These are phyloP conservation scores for Ennomos fuscantarius DNA, from an alignment of 2,888 invertebrate species.

Conservation along the genomic window DNA sequence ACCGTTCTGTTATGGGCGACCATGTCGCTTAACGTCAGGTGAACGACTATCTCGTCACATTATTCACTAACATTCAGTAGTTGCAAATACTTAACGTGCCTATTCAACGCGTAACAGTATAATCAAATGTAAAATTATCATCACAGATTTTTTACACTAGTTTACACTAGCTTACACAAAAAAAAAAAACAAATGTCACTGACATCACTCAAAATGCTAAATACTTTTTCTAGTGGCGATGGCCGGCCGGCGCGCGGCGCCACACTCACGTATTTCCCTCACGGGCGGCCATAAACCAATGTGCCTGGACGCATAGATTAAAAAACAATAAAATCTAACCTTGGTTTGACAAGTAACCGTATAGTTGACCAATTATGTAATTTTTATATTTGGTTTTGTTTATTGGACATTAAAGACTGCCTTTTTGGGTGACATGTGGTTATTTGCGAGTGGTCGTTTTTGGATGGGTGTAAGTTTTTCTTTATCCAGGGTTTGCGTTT, in stretches of 20 bases:
- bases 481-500: constrained; percentile 1
- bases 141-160: background rate
- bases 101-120: no score
- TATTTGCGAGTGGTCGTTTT: no score
- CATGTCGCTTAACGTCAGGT: no score
- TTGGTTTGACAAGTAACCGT: constrained; percentile 14
- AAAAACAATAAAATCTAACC: constrained; percentile 39
- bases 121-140: no score
- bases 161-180: no score
- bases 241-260: constrained; percentile 42
- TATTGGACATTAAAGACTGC: no score
- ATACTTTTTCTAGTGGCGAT: constrained; percentile 2
- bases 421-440: no score
- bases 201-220: constrained; percentile 11
- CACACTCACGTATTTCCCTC: constrained; percentile 26
- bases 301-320: constrained; percentile 62
- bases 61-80: no score
- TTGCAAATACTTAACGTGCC: no score
- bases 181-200: constrained; percentile 10
- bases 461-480: no score
- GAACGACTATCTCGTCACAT: no score
- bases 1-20: no score
- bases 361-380: constrained; percentile 39
- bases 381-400: background rate
- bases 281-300: constrained; percentile 46